A percentile compares a stretch with the other conserved stretches of the same genome.
Evolutionary conservation across 1,140 invertebrate species (phyloP).

Genomic region (Solen grandis): DNA sequence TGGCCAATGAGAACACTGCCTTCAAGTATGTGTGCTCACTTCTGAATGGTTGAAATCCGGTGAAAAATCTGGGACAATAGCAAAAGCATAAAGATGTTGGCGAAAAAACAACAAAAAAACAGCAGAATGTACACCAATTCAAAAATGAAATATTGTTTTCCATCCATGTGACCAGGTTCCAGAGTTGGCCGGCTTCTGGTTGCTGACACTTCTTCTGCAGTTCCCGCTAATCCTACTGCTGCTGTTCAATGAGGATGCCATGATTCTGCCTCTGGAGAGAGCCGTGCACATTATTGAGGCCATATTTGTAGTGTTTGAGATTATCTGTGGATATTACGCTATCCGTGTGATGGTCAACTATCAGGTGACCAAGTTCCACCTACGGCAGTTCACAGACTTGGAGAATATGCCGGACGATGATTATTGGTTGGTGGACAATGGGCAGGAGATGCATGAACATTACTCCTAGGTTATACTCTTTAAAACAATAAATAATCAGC

Average conservation of each 20-base stretch:
- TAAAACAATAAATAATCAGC: no score
- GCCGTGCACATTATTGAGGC: constrained; percentile 86
- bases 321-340: constrained; percentile 84
- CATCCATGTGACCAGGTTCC: no score
- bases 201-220: constrained; percentile 91
- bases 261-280: constrained; percentile 85
- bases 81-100: no score
- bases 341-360: constrained; percentile 79
- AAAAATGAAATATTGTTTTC: no score
- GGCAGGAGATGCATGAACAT: constrained; percentile 52
- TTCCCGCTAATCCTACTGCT: constrained; percentile 89
- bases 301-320: constrained; percentile 85
- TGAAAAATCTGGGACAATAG: no score
- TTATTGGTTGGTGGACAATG: constrained; percentile 59
- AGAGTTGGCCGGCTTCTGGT: constrained; percentile 92
- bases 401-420: constrained; percentile 70
- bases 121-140: no score
- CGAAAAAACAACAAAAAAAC: no score
- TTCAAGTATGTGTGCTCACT: no score
- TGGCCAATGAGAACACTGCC: no score
- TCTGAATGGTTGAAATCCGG: no score
- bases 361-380: constrained; percentile 79
- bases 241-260: constrained; percentile 85
- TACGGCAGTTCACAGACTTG: constrained; percentile 78
- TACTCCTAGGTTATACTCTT: constrained; percentile 15